A percentile compares a stretch with the other conserved stretches of the same genome.
Evolutionary conservation across 2,113 vertebrate genomes (phyloP).

Genomic region (Heterotilapia buettikoferi): DNA sequence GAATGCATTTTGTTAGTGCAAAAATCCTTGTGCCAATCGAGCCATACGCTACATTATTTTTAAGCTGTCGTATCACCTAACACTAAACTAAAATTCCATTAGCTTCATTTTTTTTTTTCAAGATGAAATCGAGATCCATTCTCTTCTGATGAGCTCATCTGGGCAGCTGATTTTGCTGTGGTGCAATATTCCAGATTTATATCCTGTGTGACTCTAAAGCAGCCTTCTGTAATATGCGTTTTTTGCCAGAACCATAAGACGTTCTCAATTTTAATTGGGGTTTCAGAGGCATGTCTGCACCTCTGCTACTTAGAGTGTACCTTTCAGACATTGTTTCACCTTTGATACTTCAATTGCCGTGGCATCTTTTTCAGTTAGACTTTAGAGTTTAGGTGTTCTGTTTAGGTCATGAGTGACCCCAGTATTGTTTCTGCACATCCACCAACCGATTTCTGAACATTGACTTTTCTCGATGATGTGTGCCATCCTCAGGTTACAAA

Average conservation of each 20-base stretch:
- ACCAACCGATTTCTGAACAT: accelerated
- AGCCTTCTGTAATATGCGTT: background rate
- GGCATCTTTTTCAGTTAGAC: background rate
- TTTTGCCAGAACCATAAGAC: background rate
- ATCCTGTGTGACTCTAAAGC: background rate
- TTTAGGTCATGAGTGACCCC: background rate
- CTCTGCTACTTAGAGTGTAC: background rate
- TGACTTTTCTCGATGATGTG: background rate
- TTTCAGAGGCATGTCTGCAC: background rate
- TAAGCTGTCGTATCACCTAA: background rate
- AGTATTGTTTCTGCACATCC: background rate
- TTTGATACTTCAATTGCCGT: background rate
- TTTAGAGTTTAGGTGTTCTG: background rate
- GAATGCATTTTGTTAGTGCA: background rate
- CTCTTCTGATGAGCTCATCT: background rate
- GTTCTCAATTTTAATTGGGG: accelerated
- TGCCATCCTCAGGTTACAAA: background rate
- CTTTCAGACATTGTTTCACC: background rate
- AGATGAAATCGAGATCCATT: background rate
- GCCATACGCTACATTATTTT: background rate
- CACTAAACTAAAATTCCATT: background rate
- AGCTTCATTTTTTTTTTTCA: background rate
- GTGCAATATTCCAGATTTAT: background rate
- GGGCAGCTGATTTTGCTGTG: background rate
- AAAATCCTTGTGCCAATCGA: background rate